Base-by-base conservation (phyloP, 1,140 invertebrate genomes). In the Tetramorium parvispinum region DNA sequence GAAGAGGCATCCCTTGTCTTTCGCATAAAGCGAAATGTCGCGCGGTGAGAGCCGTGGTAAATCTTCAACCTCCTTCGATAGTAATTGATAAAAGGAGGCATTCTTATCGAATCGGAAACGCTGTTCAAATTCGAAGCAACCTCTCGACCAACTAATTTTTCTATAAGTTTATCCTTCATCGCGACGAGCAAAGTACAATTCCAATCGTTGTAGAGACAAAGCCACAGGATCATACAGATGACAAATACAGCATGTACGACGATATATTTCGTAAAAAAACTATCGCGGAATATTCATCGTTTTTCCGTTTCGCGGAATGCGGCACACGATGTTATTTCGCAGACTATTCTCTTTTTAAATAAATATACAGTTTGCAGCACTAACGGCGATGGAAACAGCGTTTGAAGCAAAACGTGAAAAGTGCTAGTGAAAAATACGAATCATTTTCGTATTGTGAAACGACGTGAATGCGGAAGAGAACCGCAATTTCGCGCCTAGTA, bases 81-180 rank as follows among this genome's bases (percentile, higher is more conserved):
- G 40, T 83, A 83, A 83, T 75, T 83, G 68, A 59, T 59, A 73
- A 83, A 40, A 70, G 16, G 8, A 16, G 32, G n/a, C 46, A 57
- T 13, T 59, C 24, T 10, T 32, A 32, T 32, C 32, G 32, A 27
- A 27, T 27, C 27, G 27, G 10, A 32, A 73, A 49, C 68, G 40
- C 59, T 4, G 24, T 24, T 71, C 8, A 6, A 78, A 63, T 79
- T 79, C 43, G 18, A 49, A 18, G 43, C n/a, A 40, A 55, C 1
- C 37, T 46, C 24, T 3, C 3, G 65, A n/a, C 10, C 13, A 10
- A n/a, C 18, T n/a, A 37, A 13, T 21, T 18, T 40, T 7, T 24
- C 18, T 59, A 32, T 18, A 27, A 13, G 13, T 13, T 32, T 21
- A 43, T 32, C 32, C n/a, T 37, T 18, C 10, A n/a, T 10, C 3